Base-by-base conservation (phyloP, 2,797 vertebrate species). In the Odontamblyopus rebecca region DNA sequence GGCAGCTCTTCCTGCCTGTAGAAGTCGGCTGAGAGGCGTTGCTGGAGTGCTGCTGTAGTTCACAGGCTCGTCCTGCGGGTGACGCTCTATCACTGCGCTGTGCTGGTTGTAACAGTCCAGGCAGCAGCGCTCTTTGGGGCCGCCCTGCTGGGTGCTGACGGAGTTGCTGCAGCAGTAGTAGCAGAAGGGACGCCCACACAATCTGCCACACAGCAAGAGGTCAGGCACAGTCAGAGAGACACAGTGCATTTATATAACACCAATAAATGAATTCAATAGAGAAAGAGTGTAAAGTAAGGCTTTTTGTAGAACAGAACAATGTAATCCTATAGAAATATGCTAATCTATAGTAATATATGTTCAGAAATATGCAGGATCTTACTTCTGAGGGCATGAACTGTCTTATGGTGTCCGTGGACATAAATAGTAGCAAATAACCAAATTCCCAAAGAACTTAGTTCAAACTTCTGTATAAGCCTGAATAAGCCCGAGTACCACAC, bases 111-210 rank as follows among this genome's bases (percentile, higher is more conserved):
- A 96, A 83, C 98, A 99, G 85, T 95, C 92, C 29, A 79, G 88
- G 85, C 98, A 99, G 92, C 97, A 98, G 74, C 95, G 96, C 78
- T 97, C 97, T 80, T 93, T 95, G 83, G 76, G 92, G 79, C 94
- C 94, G 2, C 94, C 93, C 74, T 87, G 93, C 81, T 93, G 94
- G 67, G 87, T 94, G 87, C 93, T 91, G 53, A 93, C 92, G 1
- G 94, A 91, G 89, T 95, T 95, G 86, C 93, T 96, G 90, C 96
- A 96, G 93, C 97, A 99, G 89, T 97, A 96, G 88, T 98, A 97
- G 86, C 98, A 99, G 93, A 98, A 98, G 78, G 95, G 86, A 35
- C 93, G 95, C 69, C 95, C 94, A 32, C 98, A 99, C 68, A 97
- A 87, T 89, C 98, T 99, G 85, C 4, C 66, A 80, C 15, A 82